Evolutionary conservation across 2,888 invertebrate genomes (phyloP).

Genomic region (Epirrita christyi): DNA sequence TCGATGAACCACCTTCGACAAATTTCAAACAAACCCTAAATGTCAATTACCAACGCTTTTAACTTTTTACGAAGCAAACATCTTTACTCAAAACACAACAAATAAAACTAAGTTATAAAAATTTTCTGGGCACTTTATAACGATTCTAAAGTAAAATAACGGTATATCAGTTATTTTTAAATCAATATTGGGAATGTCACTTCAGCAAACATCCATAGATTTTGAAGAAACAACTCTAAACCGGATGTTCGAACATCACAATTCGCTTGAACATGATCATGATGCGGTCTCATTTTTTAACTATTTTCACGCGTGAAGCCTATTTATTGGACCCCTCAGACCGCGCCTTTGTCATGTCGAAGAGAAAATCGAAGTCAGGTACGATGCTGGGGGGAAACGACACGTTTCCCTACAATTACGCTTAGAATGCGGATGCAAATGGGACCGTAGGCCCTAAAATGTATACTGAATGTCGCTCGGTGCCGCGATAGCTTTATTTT

Average conservation of each 20-base stretch:
- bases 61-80: constrained; percentile 3
- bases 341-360: constrained; percentile 82
- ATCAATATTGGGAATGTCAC: constrained; percentile 54
- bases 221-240: constrained; percentile 53
- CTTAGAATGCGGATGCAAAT: constrained; percentile 80
- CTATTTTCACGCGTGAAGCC: constrained; percentile 73
- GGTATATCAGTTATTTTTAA: constrained; percentile 51
- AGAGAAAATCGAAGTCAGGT: constrained; percentile 80
- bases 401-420: constrained; percentile 76
- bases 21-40: constrained; percentile 23
- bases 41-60: neutral
- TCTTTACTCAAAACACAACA: constrained; percentile 16
- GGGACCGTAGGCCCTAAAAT: constrained; percentile 74
- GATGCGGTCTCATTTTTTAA: constrained; percentile 66
- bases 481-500: constrained; percentile 75
- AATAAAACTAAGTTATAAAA: constrained; percentile 6
- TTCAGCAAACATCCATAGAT: constrained; percentile 36
- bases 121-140: constrained; percentile 7
- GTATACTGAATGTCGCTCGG: constrained; percentile 65
- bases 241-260: constrained; percentile 53
- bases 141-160: constrained; percentile 34
- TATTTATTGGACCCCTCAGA: constrained; percentile 80
- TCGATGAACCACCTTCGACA: constrained; percentile 55
- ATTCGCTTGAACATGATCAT: constrained; percentile 39
- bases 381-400: constrained; percentile 63